Percentiles rank a stretch among this genome's conserved stretches.
Evolutionary conservation across 1,140 invertebrate species (phyloP).

Genomic region (Paralvinella palmiformis): DNA sequence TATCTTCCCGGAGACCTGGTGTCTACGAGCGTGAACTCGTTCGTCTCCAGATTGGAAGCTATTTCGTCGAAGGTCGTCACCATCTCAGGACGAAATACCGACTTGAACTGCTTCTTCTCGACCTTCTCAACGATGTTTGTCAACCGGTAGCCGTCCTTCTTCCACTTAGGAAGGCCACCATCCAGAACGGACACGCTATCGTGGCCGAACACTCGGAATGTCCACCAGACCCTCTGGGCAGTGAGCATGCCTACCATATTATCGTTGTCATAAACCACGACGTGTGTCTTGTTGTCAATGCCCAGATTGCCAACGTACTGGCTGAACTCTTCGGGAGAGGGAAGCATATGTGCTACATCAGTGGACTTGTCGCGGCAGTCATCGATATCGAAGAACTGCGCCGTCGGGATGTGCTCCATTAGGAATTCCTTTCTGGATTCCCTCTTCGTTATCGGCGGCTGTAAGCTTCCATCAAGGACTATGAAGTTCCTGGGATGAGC

Average conservation of each 20-base stretch:
- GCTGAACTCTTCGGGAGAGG: conserved; percentile 33
- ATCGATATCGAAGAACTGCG: conserved; percentile 16
- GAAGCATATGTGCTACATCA: conserved; percentile 33
- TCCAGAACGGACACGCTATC: conserved; percentile 36
- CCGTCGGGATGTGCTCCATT: conserved; percentile 26
- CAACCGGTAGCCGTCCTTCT: conserved; percentile 18
- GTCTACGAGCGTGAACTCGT: conserved; percentile 36
- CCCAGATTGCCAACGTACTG: conserved; percentile 40
- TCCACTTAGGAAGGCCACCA: conserved; percentile 42
- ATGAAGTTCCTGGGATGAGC: conserved; percentile 20
- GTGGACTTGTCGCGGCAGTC: conserved; percentile 16
- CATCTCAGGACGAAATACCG: conserved; percentile 23
- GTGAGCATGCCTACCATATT: conserved; percentile 36
- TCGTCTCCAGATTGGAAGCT: conserved; percentile 25
- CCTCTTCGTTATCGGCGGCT: conserved; percentile 32
- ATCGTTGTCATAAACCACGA: conserved; percentile 44
- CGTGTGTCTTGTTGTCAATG: conserved; percentile 39
- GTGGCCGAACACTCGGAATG: conserved; percentile 42
- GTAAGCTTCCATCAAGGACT: conserved; percentile 38
- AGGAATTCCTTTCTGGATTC: conserved; percentile 30
- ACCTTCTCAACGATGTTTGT: conserved; percentile 20
- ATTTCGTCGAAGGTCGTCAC: conserved; percentile 39
- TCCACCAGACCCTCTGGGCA: conserved; percentile 44
- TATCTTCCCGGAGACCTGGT: conserved; percentile 36
- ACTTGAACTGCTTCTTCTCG: conserved; percentile 25